Evolutionary conservation across 2,797 vertebrate genomes (phyloP).

Genomic region (Neopelma chrysocephalum): DNA sequence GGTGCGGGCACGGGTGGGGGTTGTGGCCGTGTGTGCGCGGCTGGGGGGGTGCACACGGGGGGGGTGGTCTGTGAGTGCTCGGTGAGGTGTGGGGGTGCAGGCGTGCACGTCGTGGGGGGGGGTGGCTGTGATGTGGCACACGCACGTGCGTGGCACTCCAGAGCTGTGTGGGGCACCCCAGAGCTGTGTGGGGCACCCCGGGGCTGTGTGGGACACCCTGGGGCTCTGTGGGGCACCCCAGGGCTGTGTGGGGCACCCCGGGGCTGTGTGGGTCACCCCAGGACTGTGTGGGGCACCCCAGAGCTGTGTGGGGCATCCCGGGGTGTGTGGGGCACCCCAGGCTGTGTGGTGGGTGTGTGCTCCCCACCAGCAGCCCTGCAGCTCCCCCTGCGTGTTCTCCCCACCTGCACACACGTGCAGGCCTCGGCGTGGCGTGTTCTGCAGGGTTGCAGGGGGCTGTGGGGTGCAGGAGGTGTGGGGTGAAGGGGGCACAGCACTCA

Average conservation of each 20-base stretch:
- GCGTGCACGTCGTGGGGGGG: neutral
- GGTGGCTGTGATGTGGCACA: neutral
- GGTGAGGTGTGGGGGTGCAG: rapidly evolving
- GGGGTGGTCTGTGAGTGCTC: neutral
- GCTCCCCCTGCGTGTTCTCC: neutral
- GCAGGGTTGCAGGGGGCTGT: neutral
- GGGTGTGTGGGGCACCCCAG: neutral
- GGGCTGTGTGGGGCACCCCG: no score
- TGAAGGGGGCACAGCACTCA: no score
- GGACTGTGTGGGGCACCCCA: no score
- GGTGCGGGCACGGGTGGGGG: neutral
- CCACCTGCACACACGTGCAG: neutral
- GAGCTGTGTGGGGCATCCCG: no score
- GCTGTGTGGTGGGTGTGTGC: rapidly evolving
- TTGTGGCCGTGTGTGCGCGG: neutral
- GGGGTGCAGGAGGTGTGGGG: neutral
- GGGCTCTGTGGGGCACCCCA: neutral
- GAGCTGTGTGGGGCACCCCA: rapidly evolving
- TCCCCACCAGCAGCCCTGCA: neutral
- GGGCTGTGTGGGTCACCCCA: no score
- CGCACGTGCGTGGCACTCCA: neutral
- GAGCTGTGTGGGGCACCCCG: neutral
- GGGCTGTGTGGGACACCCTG: no score
- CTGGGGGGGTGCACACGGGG: neutral
- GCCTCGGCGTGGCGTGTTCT: rapidly evolving